Evolutionary conservation across 1,140 invertebrate genomes (phyloP), one percentile per base, ranked within the genome.

Genomic region (Oryzaephilus surinamensis): DNA sequence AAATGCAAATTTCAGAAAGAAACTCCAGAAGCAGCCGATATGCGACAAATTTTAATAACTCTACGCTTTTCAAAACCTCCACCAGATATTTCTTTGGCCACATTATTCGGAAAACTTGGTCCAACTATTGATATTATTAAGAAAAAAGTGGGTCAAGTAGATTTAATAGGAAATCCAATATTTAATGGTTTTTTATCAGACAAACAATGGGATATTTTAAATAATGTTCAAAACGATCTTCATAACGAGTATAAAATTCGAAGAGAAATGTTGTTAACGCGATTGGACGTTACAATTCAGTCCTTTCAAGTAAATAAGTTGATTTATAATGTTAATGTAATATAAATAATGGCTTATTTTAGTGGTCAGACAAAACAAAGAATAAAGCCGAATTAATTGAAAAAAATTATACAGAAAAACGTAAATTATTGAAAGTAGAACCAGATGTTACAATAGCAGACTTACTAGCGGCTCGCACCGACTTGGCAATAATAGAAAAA

Each of bases 241-340:
- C 69, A 75, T 21, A 68, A 76, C 5, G 93, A 97, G 55, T 97
- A 93, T 57, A 71, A 73, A 54, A 69, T 87, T 24, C 65, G 92
- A 40, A 66, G 89, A 38, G 81, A 94, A 57, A 89, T 92, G 73
- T 73, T 97, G 45, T 63, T 95, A 1, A 92, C 89, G 42, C 70
- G 94, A 32, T 62, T 96, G 26, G 92, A 97, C 66, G 91, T 93
- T 23, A 97, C 93, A 3, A 77, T 97, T 52, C 86, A 92, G 62
- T 95, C 90, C 14, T 97, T 96, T 64, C 72, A 82, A 67, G 54
- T 57, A 44, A 41, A 21, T 45, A 8, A 7, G 32, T 36, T 16
- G 24, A 36, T 4, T 14, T 16, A 17, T 12, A 13, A 11, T 18
- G 15, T 20, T 31, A 6, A 18, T 31, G 15, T 31, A 15, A 31